phyloP scores from a whole-genome alignment of 1,140 invertebrate species.

The Liolophura sinensis region DNA sequence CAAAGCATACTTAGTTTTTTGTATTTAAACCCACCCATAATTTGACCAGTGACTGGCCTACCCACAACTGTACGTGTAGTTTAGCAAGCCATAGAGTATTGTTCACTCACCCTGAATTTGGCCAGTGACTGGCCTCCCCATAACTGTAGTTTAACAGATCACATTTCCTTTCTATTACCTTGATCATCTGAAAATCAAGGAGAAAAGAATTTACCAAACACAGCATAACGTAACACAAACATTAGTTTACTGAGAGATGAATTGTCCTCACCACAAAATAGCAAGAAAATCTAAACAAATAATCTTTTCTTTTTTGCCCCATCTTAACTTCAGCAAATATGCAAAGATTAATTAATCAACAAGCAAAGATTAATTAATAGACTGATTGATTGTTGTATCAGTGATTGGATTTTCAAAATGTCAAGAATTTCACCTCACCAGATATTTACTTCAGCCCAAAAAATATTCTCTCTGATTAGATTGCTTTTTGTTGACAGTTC shows the following conservation, averaged over 20 bases:
- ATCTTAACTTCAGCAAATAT: background rate
- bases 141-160: conserved; percentile 99
- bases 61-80: conserved; percentile 99
- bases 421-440: too few species aligned
- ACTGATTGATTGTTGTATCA: too few species aligned
- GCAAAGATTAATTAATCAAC: too few species aligned
- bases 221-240: background rate
- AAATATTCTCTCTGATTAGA: too few species aligned
- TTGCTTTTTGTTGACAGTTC: too few species aligned
- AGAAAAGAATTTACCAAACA: conserved; percentile 1
- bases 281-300: conserved; percentile 3
- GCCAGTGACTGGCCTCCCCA: conserved; percentile 91
- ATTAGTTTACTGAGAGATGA: too few species aligned
- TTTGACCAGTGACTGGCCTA: conserved; percentile 90
- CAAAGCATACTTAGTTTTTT: too few species aligned
- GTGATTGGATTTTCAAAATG: too few species aligned
- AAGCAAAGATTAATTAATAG: too few species aligned
- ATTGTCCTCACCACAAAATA: too few species aligned
- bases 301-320: conserved; percentile 51
- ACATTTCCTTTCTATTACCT: conserved; percentile 61
- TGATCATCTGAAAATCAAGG: conserved; percentile 58
- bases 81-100: background rate
- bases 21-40: conserved; percentile 77
- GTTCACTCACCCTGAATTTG: conserved; percentile 75
- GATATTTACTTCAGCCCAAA: too few species aligned